phyloP scores from a whole-genome alignment of 2,888 invertebrate genomes.

The Tetanocera ferruginea region DNA sequence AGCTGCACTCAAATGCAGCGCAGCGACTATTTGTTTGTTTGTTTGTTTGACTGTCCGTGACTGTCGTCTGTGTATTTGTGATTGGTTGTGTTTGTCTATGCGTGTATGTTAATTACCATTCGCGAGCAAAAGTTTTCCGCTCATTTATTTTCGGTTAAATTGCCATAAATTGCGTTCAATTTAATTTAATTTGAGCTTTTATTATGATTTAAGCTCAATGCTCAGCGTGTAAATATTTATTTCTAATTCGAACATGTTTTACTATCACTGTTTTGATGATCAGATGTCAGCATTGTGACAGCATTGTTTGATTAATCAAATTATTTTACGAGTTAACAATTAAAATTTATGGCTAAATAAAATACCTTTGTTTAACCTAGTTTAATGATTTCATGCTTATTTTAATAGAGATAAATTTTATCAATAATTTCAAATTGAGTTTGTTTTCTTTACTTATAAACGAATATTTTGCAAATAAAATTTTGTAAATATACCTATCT shows the following conservation, averaged over 20 bases:
- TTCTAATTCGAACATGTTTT: not conserved
- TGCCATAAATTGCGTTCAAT: constrained; percentile 43
- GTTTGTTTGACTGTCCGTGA: not conserved
- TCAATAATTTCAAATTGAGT: too few species aligned
- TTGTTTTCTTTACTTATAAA: too few species aligned
- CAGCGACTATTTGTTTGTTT: not conserved
- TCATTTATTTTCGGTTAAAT: constrained; percentile 42
- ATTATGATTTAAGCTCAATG: constrained; percentile 34
- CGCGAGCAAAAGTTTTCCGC: constrained; percentile 37
- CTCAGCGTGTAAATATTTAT: not conserved
- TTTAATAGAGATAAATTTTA: too few species aligned
- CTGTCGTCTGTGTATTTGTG: not conserved
- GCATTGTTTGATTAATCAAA: not conserved
- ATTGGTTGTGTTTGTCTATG: not conserved
- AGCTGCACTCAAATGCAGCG: constrained; percentile 20
- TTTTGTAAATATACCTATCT: too few species aligned
- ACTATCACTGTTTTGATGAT: not conserved
- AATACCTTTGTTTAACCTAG: too few species aligned
- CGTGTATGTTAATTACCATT: not conserved
- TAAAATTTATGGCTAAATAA: too few species aligned
- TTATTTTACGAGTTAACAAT: not conserved
- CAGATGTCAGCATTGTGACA: not conserved
- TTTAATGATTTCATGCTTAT: too few species aligned
- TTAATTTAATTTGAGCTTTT: constrained; percentile 43
- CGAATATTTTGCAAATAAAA: too few species aligned